These are phyloP conservation scores for Simalia tracyae DNA, from an alignment of 2,797 vertebrate genomes.

Conservation along the genomic window DNA sequence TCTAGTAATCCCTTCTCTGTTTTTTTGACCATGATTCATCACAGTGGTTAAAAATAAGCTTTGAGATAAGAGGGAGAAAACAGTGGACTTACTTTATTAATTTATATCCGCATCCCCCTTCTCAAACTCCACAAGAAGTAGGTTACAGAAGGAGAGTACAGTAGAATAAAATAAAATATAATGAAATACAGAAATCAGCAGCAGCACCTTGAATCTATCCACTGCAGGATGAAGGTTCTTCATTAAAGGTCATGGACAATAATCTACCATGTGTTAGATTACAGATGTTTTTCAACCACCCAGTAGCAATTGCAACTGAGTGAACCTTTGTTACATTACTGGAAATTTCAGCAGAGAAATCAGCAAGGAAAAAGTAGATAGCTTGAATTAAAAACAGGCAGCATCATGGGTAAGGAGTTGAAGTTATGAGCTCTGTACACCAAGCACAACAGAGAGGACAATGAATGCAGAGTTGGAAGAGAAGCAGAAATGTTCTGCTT, in stretches of 20 bases:
- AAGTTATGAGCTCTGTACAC: neutral
- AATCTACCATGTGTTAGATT: neutral
- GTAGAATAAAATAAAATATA: neutral
- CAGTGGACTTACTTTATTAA: neutral
- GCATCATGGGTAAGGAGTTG: neutral
- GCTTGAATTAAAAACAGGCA: neutral
- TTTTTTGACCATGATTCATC: neutral
- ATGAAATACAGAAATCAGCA: neutral
- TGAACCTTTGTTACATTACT: neutral
- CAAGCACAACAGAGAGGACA: neutral
- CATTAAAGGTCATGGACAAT: neutral
- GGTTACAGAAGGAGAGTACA: neutral
- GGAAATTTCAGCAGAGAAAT: neutral
- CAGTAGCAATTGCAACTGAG: neutral
- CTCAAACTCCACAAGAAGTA: neutral
- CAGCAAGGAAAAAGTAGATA: neutral
- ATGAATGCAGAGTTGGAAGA: neutral
- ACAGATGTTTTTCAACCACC: neutral
- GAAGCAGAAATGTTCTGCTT: neutral
- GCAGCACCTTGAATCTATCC: neutral
- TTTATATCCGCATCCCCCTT: neutral
- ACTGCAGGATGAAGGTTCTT: neutral
- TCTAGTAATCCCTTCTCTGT: too few species aligned
- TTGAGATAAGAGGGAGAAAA: neutral
- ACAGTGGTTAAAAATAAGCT: neutral